Percentiles rank a stretch among this genome's conserved stretches.
phyloP scores from a whole-genome alignment of 2,113 vertebrate genomes.

The Tragelaphus imberbis region DNA sequence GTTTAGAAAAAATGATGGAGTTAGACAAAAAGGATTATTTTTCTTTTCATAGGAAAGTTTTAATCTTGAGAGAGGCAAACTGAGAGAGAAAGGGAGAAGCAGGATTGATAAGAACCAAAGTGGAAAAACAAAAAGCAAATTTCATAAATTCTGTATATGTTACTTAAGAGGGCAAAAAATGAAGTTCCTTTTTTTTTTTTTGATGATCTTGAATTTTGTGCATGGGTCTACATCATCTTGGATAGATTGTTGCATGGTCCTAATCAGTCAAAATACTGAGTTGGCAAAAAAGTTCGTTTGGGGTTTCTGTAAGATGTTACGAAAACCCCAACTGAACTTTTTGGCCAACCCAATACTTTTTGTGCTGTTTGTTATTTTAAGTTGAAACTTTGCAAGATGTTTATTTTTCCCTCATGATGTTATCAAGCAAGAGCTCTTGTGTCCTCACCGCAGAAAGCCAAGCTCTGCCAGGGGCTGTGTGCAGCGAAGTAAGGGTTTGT shows the following conservation, averaged over 20 bases:
- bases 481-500: neutral
- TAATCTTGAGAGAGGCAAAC: neutral
- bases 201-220: neutral
- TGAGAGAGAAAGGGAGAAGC: neutral
- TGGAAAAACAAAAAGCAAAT: neutral
- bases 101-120: neutral
- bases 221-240: neutral
- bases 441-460: neutral
- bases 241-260: neutral
- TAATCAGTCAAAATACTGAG: neutral
- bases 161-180: neutral
- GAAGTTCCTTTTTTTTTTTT: neutral
- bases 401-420: neutral
- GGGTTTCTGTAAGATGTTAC: neutral
- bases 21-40: neutral
- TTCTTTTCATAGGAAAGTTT: neutral
- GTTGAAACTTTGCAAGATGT: neutral
- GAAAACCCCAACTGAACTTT: neutral
- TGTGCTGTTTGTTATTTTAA: neutral
- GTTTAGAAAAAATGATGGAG: neutral
- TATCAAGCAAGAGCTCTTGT: neutral
- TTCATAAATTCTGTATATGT: neutral
- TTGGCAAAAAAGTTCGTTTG: neutral
- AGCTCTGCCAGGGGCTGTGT: neutral
- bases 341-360: neutral